These are phyloP conservation scores for Pituophis catenifer DNA, from an alignment of 2,113 vertebrate genomes.

Conservation along the genomic window DNA sequence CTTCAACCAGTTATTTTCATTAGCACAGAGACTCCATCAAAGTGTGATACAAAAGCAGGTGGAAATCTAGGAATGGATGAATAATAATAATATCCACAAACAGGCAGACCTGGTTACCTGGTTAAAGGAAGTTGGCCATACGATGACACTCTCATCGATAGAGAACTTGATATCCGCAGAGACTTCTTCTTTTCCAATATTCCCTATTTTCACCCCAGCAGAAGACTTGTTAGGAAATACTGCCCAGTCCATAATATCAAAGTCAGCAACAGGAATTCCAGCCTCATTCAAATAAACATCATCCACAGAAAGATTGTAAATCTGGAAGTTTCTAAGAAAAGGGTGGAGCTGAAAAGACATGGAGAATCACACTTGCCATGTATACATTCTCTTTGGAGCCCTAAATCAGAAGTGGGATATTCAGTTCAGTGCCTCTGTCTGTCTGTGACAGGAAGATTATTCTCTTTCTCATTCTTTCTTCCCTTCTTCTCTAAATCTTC, in stretches of 20 bases:
- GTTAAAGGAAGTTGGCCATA: neutral
- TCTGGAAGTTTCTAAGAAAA: neutral
- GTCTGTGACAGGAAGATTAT: neutral
- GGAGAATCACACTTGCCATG: neutral
- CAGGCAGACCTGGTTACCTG: neutral
- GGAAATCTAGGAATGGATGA: neutral
- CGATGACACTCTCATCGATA: neutral
- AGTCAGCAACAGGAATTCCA: neutral
- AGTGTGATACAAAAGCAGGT: neutral
- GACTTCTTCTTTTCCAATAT: neutral
- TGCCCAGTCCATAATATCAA: neutral
- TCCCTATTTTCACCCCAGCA: neutral
- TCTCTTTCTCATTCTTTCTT: neutral
- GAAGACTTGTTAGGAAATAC: neutral
- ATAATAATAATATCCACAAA: neutral
- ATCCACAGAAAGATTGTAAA: neutral
- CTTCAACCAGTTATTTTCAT: neutral
- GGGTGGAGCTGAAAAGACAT: neutral
- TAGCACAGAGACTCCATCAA: neutral
- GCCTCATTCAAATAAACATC: neutral
- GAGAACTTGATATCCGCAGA: neutral
- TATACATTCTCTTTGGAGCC: too few species aligned
- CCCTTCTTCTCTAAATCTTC: neutral
- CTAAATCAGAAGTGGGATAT: neutral
- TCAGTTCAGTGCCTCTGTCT: neutral